Base-by-base conservation (phyloP, 2,888 invertebrate genomes). In the Leptinotarsa haldemani region DNA sequence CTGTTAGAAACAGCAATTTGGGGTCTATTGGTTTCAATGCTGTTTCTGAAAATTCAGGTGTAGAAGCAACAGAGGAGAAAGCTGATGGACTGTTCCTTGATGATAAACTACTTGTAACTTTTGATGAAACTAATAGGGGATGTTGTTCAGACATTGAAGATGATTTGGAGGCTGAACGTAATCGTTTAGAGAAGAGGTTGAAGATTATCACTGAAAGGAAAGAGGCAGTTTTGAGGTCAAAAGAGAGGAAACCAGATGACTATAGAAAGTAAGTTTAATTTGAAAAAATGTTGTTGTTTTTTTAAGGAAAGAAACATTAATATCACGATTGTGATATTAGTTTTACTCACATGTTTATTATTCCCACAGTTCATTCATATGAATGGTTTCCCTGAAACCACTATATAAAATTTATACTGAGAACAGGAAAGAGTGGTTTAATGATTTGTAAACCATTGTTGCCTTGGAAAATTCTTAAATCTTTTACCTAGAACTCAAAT, bases 161-260 rank as follows among this genome's bases (percentile, higher is more conserved):
- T 22, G 75, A 81, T 58, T 78, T 86, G 61, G 79, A 80, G 65
- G 71, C 77, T 20, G 83, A 85, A 74, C 75, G 81, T 66, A 72
- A 69, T 7, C 72, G 80, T n/a, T 78, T 86, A 48, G 84, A 86
- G 77, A 81, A 82, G 56, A 81, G 75, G 78, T 81, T 82, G 73
- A 80, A 71, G 72, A 70, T 81, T 63, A 72, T 81, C 18, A 67
- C 67, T 15, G 75, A 79, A 48, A 82, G 77, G 68, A 77, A 77
- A 25, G 70, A 78, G 15, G 68, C 74, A 66, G 67, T 83, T 56
- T 47, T 65, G 20, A 63, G 61, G 5, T 78, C 77, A 48, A 69
- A 46, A 52, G 46, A 61, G 58, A 53, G 72, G 71, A 70, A 77
- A 52, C 56, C 66, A 50, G 53, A 65, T 69, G 25, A 13, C 73